phyloP scores from a whole-genome alignment of 2,113 vertebrate genomes.

The Glareola pratincola region DNA sequence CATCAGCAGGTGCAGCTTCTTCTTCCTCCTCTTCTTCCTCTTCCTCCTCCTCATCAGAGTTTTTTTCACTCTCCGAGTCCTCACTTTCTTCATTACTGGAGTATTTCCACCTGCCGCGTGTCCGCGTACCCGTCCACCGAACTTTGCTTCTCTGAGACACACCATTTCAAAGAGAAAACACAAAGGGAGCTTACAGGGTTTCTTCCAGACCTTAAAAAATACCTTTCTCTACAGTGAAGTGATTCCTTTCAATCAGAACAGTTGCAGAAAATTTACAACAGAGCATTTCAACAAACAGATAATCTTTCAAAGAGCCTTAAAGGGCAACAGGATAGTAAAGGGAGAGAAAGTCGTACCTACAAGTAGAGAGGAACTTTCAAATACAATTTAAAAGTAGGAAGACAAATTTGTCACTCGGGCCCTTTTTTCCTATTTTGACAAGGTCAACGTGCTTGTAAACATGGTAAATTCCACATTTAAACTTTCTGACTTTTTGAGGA shows the following conservation, averaged over 20 bases:
- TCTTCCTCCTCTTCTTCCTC: constrained; percentile 83
- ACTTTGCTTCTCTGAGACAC: constrained; percentile 79
- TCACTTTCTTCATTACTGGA: constrained; percentile 85
- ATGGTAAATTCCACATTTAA: not conserved
- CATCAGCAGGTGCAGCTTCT: constrained; percentile 81
- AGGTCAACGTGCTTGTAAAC: not conserved
- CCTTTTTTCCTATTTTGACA: not conserved
- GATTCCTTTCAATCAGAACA: not conserved
- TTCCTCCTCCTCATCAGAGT: constrained; percentile 76
- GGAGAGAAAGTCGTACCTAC: not conserved
- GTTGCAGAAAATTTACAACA: not conserved
- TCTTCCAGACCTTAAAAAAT: not conserved
- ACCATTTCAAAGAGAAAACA: constrained; percentile 23
- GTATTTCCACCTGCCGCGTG: constrained; percentile 84
- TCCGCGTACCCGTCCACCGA: constrained; percentile 85
- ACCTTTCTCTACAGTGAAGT: not conserved
- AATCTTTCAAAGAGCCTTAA: not conserved
- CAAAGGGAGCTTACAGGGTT: not conserved
- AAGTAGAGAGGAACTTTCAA: not conserved
- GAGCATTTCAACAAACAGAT: not conserved
- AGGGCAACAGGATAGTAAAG: not conserved
- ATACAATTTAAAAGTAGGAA: not conserved
- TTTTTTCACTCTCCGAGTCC: constrained; percentile 80
- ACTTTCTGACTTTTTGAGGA: not conserved
- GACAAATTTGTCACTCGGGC: not conserved